These are phyloP conservation scores for Baccha elongata DNA, from an alignment of 2,888 invertebrate species.

Conservation along the genomic window DNA sequence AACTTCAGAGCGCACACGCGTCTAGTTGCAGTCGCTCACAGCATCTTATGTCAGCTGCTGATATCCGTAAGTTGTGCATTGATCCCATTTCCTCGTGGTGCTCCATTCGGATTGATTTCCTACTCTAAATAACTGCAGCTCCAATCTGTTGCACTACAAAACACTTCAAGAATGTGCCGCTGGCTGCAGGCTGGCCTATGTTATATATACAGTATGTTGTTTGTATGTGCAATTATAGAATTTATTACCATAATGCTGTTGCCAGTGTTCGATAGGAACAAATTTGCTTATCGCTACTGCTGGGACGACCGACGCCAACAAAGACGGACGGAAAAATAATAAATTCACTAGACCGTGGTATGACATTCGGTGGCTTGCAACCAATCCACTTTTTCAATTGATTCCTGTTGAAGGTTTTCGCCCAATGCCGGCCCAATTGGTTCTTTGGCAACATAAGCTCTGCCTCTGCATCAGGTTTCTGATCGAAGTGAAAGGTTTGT, in stretches of 20 bases:
- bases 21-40: slow-evolving; percentile 20
- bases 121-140: slow-evolving; percentile 30
- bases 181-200: slow-evolving; percentile 19
- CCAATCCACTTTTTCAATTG: slow-evolving; percentile 46
- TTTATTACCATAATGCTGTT: slow-evolving; percentile 54
- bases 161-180: slow-evolving; percentile 17
- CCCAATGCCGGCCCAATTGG: slow-evolving; percentile 11
- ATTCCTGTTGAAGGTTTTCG: slow-evolving; percentile 40
- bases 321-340: slow-evolving; percentile 27
- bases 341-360: slow-evolving; percentile 44
- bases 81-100: slow-evolving; percentile 52
- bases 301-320: slow-evolving; percentile 2
- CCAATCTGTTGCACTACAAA: slow-evolving; percentile 20
- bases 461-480: neutral
- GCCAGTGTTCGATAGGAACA: slow-evolving; percentile 31
- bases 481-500: slow-evolving; percentile 59
- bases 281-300: slow-evolving; percentile 69
- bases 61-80: slow-evolving; percentile 45
- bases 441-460: slow-evolving; percentile 6
- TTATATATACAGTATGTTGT: slow-evolving; percentile 32
- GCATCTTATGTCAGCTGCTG: slow-evolving; percentile 41
- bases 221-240: slow-evolving; percentile 31
- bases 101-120: neutral
- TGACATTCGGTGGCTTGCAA: slow-evolving; percentile 18
- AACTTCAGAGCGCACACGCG: slow-evolving; percentile 47